A percentile compares a stretch with the other conserved stretches of the same genome.
phyloP scores from a whole-genome alignment of 2,797 vertebrate genomes.

The Pantherophis alleghaniensis region DNA sequence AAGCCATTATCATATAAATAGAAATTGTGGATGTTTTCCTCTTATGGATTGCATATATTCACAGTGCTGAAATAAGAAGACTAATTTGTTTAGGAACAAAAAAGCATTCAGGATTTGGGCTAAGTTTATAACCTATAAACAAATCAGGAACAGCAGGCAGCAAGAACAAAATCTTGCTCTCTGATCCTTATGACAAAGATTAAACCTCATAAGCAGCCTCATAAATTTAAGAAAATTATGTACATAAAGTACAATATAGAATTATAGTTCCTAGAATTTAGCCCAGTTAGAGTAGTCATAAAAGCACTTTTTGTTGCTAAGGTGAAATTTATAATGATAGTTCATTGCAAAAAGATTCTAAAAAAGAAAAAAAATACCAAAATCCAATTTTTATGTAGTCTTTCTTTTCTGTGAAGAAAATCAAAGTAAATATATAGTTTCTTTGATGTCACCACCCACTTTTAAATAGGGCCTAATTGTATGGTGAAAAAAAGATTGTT shows the following conservation, averaged over 20 bases:
- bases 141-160: slow-evolving; percentile 22
- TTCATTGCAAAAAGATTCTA: slow-evolving; percentile 20
- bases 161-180: background rate
- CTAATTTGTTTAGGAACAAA: slow-evolving; percentile 1
- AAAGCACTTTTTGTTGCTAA: slow-evolving; percentile 14
- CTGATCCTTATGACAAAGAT: slow-evolving; percentile 22
- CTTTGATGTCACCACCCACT: background rate
- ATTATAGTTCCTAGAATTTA: slow-evolving; percentile 4
- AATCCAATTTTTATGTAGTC: slow-evolving; percentile 41
- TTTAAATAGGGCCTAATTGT: background rate
- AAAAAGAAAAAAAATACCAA: slow-evolving; percentile 5
- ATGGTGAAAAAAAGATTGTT: background rate
- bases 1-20: background rate
- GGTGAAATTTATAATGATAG: background rate
- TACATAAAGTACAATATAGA: slow-evolving; percentile 15
- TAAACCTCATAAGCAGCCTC: slow-evolving; percentile 16
- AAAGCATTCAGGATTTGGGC: background rate
- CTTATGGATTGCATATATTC: background rate
- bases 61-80: background rate
- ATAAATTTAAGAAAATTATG: slow-evolving; percentile 46
- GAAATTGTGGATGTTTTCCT: background rate
- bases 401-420: slow-evolving; percentile 10
- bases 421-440: background rate
- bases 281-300: background rate
- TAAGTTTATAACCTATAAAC: background rate